These are phyloP conservation scores for Probaryconus sp. DNA, from an alignment of 1,140 invertebrate genomes.

Conservation along the genomic window DNA sequence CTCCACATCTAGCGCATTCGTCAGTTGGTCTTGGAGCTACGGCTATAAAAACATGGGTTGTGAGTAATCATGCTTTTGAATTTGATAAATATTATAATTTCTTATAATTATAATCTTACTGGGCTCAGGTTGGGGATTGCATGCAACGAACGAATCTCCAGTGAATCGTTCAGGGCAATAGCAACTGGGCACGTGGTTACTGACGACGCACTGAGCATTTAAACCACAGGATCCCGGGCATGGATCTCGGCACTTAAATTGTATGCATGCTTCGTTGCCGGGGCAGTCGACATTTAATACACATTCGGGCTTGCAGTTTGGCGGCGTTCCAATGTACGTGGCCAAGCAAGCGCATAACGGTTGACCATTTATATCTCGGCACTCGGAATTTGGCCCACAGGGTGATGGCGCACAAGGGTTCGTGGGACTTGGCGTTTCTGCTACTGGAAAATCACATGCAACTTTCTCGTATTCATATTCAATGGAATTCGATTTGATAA, in stretches of 20 bases:
- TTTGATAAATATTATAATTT: too few relatives aligned
- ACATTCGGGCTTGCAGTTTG: conserved; percentile 78
- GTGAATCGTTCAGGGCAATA: conserved; percentile 81
- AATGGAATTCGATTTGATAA: conserved; percentile 6
- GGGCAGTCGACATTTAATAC: conserved; percentile 73
- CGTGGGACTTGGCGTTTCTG: conserved; percentile 51
- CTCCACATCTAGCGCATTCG: conserved; percentile 77
- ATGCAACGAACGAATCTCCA: conserved; percentile 83
- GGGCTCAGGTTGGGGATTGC: conserved; percentile 75
- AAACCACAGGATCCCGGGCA: conserved; percentile 84
- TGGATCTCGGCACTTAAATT: conserved; percentile 83
- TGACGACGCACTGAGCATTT: conserved; percentile 80
- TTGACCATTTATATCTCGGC: conserved; percentile 79
- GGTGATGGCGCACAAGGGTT: conserved; percentile 81
- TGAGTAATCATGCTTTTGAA: too few relatives aligned
- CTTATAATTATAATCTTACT: conserved; percentile 35
- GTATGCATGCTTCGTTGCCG: conserved; percentile 77
- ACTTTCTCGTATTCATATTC: conserved; percentile 36
- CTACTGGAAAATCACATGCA: conserved; percentile 62
- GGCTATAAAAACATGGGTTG: conserved; percentile 74
- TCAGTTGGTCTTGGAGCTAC: conserved; percentile 65
- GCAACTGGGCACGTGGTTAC: conserved; percentile 82
- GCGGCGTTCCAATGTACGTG: conserved; percentile 44
- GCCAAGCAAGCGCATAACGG: conserved; percentile 83
- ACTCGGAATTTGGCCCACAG: conserved; percentile 83